phyloP scores from a whole-genome alignment of 2,888 invertebrate species.

The Microctonus hyperodae region DNA sequence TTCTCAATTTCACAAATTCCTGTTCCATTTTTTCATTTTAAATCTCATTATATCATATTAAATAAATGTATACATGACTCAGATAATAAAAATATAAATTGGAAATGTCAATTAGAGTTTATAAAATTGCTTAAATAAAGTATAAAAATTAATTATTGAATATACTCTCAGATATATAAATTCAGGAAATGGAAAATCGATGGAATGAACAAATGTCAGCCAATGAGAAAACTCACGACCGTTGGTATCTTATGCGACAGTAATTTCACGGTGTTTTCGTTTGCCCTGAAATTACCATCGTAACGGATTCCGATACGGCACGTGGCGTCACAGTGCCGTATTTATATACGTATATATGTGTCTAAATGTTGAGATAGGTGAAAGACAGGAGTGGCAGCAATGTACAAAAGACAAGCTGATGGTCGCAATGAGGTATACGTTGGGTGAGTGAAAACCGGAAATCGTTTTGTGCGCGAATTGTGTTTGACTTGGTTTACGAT shows the following conservation, averaged over 20 bases:
- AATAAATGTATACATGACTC: background rate
- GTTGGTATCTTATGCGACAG: constrained; percentile 31
- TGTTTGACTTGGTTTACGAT: constrained; percentile 9
- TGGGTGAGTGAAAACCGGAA: constrained; percentile 10
- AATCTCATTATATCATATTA: background rate
- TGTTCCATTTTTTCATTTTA: background rate
- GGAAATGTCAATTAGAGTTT: too few species aligned
- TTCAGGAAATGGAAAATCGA: background rate
- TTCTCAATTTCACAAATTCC: constrained; percentile 6
- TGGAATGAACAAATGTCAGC: background rate
- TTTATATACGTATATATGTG: background rate
- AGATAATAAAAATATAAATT: background rate
- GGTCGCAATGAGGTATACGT: constrained; percentile 6
- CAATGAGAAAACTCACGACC: background rate
- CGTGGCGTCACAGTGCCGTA: constrained; percentile 6
- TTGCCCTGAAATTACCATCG: constrained; percentile 38
- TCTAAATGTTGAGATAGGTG: background rate
- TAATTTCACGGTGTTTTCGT: constrained; percentile 42
- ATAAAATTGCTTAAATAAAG: too few species aligned
- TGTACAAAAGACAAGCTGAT: constrained; percentile 11
- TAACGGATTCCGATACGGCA: constrained; percentile 32
- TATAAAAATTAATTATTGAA: background rate
- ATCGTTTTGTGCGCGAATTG: constrained; percentile 16
- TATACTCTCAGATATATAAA: background rate
- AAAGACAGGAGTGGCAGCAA: constrained; percentile 18